These are phyloP conservation scores for Numenius phaeopus DNA, from an alignment of 2,797 vertebrate species.

Conservation along the genomic window DNA sequence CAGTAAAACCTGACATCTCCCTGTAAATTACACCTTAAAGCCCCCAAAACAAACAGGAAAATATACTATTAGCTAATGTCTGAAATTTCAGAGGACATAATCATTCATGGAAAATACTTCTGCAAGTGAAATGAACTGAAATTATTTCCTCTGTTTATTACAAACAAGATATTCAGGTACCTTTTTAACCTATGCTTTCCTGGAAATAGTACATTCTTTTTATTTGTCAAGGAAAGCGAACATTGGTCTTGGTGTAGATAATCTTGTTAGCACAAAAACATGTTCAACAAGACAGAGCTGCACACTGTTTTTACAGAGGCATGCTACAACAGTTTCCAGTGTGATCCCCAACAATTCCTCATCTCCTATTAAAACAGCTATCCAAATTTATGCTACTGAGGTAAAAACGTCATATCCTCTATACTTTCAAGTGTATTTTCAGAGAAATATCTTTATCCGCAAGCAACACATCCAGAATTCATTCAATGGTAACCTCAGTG, in stretches of 20 bases:
- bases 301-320: background rate
- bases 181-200: background rate
- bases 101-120: constrained; percentile 45
- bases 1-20: constrained; percentile 9
- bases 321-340: background rate
- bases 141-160: background rate
- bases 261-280: background rate
- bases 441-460: background rate
- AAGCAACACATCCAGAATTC: background rate
- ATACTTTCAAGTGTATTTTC: background rate
- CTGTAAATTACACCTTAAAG: constrained; percentile 13
- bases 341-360: background rate
- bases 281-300: background rate
- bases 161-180: background rate
- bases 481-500: background rate
- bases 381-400: background rate
- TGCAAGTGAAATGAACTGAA: constrained; percentile 16
- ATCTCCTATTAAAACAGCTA: background rate
- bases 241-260: background rate
- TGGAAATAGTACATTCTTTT: background rate
- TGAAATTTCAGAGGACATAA: constrained; percentile 54
- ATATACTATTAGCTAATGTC: constrained; percentile 63
- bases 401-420: background rate
- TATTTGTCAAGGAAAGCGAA: background rate
- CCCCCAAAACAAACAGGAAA: constrained; percentile 47